phyloP scores from a whole-genome alignment of 2,797 vertebrate genomes.

The Harpagifer antarcticus region DNA sequence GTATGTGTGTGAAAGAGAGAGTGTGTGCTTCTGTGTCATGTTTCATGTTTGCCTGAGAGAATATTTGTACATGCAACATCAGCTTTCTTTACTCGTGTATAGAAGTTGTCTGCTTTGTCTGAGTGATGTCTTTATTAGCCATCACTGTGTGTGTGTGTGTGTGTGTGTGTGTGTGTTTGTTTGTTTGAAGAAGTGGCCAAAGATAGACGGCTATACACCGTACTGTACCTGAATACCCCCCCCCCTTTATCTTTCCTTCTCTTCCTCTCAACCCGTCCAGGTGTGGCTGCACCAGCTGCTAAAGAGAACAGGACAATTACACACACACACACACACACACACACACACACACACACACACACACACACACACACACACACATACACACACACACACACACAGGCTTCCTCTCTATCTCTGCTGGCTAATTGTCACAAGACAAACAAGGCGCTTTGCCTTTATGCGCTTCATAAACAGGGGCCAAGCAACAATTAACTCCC shows the following conservation, averaged over 20 bases:
- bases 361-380: slow-evolving; percentile 32
- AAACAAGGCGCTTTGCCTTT: slow-evolving; percentile 85
- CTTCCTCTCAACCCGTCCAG: slow-evolving; percentile 75
- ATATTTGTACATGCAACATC: slow-evolving; percentile 56
- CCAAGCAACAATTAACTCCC: slow-evolving; percentile 89
- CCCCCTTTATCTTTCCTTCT: slow-evolving; percentile 10
- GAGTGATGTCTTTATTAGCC: slow-evolving; percentile 64
- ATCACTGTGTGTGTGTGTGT: slow-evolving; percentile 19
- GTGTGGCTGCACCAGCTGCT: slow-evolving; percentile 86
- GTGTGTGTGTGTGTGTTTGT: not conserved
- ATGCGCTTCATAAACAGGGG: slow-evolving; percentile 85
- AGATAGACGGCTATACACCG: slow-evolving; percentile 22
- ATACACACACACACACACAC: slow-evolving; percentile 30
- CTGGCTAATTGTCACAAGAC: slow-evolving; percentile 87
- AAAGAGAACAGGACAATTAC: slow-evolving; percentile 76
- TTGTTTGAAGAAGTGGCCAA: slow-evolving; percentile 17
- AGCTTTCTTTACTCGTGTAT: slow-evolving; percentile 48
- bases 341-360: slow-evolving; percentile 27
- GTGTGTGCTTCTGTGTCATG: slow-evolving; percentile 22
- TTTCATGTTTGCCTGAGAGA: slow-evolving; percentile 47
- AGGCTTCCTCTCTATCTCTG: slow-evolving; percentile 63
- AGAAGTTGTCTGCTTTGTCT: slow-evolving; percentile 40
- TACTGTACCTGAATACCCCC: slow-evolving; percentile 32
- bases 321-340: slow-evolving; percentile 44
- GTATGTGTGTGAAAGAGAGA: slow-evolving; percentile 6